Percentiles rank a stretch among this genome's conserved stretches.
Conservation (phyloP, 2,888 invertebrate genomes). For the Chrysodeixis includens region DNA sequence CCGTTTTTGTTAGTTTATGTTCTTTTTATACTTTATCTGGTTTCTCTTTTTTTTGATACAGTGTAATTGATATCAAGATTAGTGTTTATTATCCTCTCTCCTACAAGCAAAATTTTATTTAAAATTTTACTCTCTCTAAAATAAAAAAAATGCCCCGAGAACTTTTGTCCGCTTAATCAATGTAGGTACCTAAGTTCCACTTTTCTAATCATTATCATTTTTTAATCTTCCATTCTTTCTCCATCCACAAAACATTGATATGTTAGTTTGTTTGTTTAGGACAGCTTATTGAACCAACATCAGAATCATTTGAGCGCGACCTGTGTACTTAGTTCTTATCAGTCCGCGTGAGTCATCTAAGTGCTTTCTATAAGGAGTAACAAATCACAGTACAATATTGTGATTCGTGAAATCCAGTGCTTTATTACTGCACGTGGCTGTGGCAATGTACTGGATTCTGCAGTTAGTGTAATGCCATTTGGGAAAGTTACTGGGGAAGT, state of each 20-base stretch:
- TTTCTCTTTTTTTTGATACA: background rate
- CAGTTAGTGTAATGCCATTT: background rate
- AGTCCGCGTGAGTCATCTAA: conserved; percentile 43
- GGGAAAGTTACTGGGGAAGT: background rate
- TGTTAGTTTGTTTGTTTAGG: background rate
- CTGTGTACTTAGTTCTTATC: conserved; percentile 34
- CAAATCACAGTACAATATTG: conserved; percentile 41
- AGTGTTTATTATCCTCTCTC: background rate
- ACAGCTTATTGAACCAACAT: conserved; percentile 8
- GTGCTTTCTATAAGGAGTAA: conserved; percentile 41
- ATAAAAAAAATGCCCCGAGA: no score
- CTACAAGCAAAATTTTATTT: no score
- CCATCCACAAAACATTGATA: no score
- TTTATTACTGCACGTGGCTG: conserved; percentile 38
- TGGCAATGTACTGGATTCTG: conserved; percentile 26
- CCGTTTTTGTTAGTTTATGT: conserved; percentile 40
- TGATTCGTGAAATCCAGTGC: conserved; percentile 41
- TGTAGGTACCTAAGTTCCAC: no score
- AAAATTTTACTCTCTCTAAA: no score
- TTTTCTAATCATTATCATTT: no score
- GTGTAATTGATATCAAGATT: background rate
- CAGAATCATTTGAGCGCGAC: conserved; percentile 39
- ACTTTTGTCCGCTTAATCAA: no score
- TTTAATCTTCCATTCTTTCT: no score
- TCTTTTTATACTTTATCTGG: conserved; percentile 8